Base-by-base conservation (phyloP, 2,113 vertebrate genomes). In the Sylvilagus bachmani region DNA sequence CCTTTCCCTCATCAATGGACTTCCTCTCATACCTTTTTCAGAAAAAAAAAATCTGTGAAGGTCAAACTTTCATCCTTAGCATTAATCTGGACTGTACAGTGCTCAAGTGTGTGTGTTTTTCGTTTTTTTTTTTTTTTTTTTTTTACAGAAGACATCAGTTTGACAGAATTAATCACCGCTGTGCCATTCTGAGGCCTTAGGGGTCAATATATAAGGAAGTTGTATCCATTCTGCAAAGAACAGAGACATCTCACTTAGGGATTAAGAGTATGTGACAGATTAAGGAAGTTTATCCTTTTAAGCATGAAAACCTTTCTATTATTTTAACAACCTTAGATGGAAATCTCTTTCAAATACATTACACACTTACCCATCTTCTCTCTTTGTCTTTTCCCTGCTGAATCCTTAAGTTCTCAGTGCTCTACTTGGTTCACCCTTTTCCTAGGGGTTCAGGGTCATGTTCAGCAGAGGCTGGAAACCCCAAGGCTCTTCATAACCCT, bases 271-370 rank as follows among this genome's bases (percentile, higher is more conserved):
- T 94, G 93, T 89, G 91, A 94, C 90, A 95, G 92, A 88, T 96
- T 95, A 97, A 95, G 77, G 84, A 94, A 86, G 81, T 91, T 97
- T 89, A 97, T 97, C 95, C 90, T 13, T 88, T 96, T 96, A 96
- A 97, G 96, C 96, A 96, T 95, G 96, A 95, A 95, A 97, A 85
- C 73, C 84, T 94, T 95, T 91, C 80, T 95, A 87, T 96, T 96
- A 96, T 96, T 96, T 96, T 94, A 96, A 86, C 22, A 19, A 87
- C 85, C 92, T 93, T 88, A 90, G 90, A 82, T 87, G 77, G 86
- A 93, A 90, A 81, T 95, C 93, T 90, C 93, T 95, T 96, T 94
- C 96, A 95, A 85, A 94, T 78, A n/a, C 95, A 85, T 97, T 96
- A 93, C 92, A 82, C 1, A 38, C 95, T 85, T 83, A 95, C 80